phyloP scores from a whole-genome alignment of 2,888 invertebrate species.

The Cephonodes hylas region DNA sequence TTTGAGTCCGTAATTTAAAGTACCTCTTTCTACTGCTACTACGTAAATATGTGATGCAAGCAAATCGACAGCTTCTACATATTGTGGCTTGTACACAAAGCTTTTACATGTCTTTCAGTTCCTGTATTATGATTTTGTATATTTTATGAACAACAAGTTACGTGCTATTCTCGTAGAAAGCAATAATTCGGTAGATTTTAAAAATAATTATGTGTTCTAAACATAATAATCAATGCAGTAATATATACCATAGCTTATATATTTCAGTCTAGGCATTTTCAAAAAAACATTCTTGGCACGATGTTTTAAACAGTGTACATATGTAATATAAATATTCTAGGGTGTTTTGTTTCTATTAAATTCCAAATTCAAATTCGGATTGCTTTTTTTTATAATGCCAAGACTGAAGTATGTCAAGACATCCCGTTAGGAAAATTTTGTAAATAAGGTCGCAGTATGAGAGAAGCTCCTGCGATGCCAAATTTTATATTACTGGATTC shows the following conservation, averaged over 20 bases:
- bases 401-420: slow-evolving; percentile 12
- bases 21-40: neutral
- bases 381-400: neutral
- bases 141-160: neutral
- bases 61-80: slow-evolving; percentile 15
- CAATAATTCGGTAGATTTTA: slow-evolving; percentile 5
- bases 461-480: slow-evolving; percentile 5
- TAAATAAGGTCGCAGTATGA: slow-evolving; percentile 14
- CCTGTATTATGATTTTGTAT: slow-evolving; percentile 4
- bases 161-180: slow-evolving; percentile 10
- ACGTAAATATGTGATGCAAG: neutral
- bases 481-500: slow-evolving; percentile 17
- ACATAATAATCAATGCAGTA: slow-evolving; percentile 15
- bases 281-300: neutral
- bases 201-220: neutral
- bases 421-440: slow-evolving; percentile 3
- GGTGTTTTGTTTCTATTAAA: neutral
- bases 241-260: slow-evolving; percentile 4
- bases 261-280: neutral
- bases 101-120: slow-evolving; percentile 2
- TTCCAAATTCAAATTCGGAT: neutral
- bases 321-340: neutral
- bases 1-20: no score
- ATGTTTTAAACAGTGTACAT: no score
- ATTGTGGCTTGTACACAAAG: neutral